Conservation (phyloP, 2,888 invertebrate species). For the Chironomus riparius region DNA sequence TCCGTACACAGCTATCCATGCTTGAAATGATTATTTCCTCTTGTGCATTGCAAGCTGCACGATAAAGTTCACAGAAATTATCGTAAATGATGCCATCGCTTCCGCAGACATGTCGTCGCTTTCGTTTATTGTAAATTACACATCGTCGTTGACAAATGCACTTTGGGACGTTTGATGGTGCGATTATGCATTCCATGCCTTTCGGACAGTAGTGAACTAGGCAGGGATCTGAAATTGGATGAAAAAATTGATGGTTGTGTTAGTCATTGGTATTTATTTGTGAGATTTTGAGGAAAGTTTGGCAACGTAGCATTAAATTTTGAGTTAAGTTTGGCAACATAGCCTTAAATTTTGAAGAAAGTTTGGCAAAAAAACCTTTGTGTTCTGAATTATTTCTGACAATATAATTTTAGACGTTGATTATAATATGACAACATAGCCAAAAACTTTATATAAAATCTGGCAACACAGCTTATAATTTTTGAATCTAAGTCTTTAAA, state of each 20-base stretch:
- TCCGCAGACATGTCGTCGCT: slow-evolving; percentile 45
- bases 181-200: slow-evolving; percentile 53
- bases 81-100: slow-evolving; percentile 57
- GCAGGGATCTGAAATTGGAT: slow-evolving; percentile 50
- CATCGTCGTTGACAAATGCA: slow-evolving; percentile 56
- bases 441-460: no score
- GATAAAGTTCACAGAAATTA: slow-evolving; percentile 59
- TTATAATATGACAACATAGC: no score
- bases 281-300: background rate
- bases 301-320: no score
- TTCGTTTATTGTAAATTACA: slow-evolving; percentile 47
- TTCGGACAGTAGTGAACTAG: slow-evolving; percentile 55
- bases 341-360: no score
- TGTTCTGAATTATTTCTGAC: no score
- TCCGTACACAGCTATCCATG: slow-evolving; percentile 43
- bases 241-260: slow-evolving; percentile 5
- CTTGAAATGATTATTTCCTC: slow-evolving; percentile 48
- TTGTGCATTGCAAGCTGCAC: slow-evolving; percentile 50
- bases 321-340: no score
- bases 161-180: slow-evolving; percentile 43
- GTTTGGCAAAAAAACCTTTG: no score
- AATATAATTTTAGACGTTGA: no score
- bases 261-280: background rate
- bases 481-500: no score
- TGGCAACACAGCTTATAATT: no score